These are phyloP conservation scores for Muscina levida DNA, from an alignment of 2,888 invertebrate species.

Conservation along the genomic window DNA sequence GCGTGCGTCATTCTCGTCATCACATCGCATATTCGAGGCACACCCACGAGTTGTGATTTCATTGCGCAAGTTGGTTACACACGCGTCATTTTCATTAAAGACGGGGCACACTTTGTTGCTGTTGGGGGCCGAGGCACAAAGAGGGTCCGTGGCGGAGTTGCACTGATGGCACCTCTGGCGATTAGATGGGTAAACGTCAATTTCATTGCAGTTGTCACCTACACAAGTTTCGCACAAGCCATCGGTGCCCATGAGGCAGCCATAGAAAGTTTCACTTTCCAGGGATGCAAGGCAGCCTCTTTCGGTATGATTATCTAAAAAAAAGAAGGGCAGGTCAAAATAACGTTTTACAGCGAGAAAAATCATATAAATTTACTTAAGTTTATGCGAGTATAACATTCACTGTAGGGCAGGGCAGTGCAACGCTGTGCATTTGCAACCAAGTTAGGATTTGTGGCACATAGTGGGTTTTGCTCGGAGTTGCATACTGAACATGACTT, in stretches of 20 bases:
- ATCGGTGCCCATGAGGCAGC: conserved; percentile 69
- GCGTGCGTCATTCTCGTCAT: conserved; percentile 68
- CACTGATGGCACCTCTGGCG: conserved; percentile 75
- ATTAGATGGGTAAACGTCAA: conserved; percentile 71
- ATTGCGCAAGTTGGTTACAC: conserved; percentile 70
- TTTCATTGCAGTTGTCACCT: conserved; percentile 72
- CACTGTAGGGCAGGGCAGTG: conserved; percentile 71
- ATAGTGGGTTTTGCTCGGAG: conserved; percentile 71
- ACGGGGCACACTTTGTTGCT: conserved; percentile 72
- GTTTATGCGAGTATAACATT: conserved; percentile 74
- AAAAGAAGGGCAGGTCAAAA: not conserved
- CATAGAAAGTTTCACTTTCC: conserved; percentile 68
- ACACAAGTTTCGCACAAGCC: conserved; percentile 71
- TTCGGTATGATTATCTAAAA: conserved; percentile 70
- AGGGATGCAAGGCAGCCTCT: conserved; percentile 74
- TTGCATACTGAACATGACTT: conserved; percentile 72
- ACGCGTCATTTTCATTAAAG: conserved; percentile 70
- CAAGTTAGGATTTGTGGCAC: conserved; percentile 76
- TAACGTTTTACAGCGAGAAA: not conserved
- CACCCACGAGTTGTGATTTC: conserved; percentile 75
- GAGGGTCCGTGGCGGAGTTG: conserved; percentile 68
- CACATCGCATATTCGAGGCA: conserved; percentile 71
- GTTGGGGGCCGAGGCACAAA: conserved; percentile 70
- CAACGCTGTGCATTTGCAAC: conserved; percentile 68
- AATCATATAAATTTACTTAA: conserved; percentile 60